phyloP scores from a whole-genome alignment of 2,888 invertebrate genomes.

The Camptogramma bilineatum region DNA sequence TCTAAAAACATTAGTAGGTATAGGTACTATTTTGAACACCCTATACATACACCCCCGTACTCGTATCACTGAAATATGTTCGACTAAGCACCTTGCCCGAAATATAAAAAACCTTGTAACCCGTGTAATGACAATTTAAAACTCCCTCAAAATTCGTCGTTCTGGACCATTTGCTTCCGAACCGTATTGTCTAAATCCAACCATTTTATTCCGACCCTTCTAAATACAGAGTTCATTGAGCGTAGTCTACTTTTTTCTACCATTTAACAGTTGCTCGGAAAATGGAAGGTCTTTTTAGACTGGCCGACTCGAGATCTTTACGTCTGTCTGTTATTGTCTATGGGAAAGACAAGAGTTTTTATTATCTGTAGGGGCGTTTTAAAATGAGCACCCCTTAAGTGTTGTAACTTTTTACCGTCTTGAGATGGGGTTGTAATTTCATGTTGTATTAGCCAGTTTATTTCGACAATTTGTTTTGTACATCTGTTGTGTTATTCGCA shows the following conservation, averaged over 20 bases:
- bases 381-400: slow-evolving; percentile 75
- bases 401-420: slow-evolving; percentile 66
- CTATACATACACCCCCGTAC: slow-evolving; percentile 48
- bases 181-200: slow-evolving; percentile 63
- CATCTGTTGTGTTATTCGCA: slow-evolving; percentile 5
- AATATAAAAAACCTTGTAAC: slow-evolving; percentile 75
- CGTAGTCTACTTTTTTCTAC: not conserved
- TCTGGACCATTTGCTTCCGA: slow-evolving; percentile 72
- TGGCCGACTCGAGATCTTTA: slow-evolving; percentile 59
- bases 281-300: slow-evolving; percentile 47
- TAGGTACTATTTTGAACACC: slow-evolving; percentile 38
- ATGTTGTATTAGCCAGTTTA: slow-evolving; percentile 49
- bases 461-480: slow-evolving; percentile 37
- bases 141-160: slow-evolving; percentile 72
- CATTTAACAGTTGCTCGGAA: slow-evolving; percentile 7
- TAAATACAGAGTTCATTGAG: not conserved
- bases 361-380: slow-evolving; percentile 80
- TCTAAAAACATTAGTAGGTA: not conserved
- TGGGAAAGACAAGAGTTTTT: slow-evolving; percentile 80
- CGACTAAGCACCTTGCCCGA: slow-evolving; percentile 68
- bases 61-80: slow-evolving; percentile 62
- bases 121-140: slow-evolving; percentile 81
- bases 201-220: slow-evolving; percentile 54
- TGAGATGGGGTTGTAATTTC: slow-evolving; percentile 64
- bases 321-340: slow-evolving; percentile 79